Conservation (phyloP, 2,113 vertebrate species). For the Anguilla japonica region DNA sequence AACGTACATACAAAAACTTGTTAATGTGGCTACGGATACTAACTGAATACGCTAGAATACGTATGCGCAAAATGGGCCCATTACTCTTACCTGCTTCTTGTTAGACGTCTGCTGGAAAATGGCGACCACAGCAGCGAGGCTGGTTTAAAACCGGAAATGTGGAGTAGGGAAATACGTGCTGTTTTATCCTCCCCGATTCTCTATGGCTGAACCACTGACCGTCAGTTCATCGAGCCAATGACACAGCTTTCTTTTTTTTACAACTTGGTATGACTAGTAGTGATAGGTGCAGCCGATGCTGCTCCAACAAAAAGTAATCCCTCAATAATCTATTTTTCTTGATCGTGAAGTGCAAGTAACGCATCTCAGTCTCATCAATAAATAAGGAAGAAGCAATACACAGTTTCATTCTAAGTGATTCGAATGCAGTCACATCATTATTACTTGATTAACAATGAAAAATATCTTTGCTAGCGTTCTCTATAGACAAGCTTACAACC, state of each 20-base stretch:
- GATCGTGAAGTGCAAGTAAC: neutral
- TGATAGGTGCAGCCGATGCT: no score
- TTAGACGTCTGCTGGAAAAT: conserved; percentile 18
- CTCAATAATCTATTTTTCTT: neutral
- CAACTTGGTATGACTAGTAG: neutral
- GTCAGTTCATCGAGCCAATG: neutral
- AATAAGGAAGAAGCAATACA: neutral
- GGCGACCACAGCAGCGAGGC: neutral
- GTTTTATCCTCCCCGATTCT: neutral
- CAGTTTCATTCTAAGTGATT: neutral
- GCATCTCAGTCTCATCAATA: neutral
- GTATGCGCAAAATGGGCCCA: neutral
- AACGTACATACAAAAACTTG: neutral
- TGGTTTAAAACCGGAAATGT: conserved; percentile 21
- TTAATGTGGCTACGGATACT: neutral
- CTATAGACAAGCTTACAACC: neutral
- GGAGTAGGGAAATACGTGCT: conserved; percentile 5
- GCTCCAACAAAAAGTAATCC: neutral
- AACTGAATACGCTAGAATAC: no score
- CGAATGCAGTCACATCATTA: neutral
- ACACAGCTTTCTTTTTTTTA: neutral
- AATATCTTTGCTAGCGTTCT: neutral
- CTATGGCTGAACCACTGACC: no score
- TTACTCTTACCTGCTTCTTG: conserved; percentile 14
- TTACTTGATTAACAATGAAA: neutral